A percentile compares a stretch with the other conserved stretches of the same genome.
phyloP scores from a whole-genome alignment of 2,888 invertebrate species.

The Epinotia bilunana region DNA sequence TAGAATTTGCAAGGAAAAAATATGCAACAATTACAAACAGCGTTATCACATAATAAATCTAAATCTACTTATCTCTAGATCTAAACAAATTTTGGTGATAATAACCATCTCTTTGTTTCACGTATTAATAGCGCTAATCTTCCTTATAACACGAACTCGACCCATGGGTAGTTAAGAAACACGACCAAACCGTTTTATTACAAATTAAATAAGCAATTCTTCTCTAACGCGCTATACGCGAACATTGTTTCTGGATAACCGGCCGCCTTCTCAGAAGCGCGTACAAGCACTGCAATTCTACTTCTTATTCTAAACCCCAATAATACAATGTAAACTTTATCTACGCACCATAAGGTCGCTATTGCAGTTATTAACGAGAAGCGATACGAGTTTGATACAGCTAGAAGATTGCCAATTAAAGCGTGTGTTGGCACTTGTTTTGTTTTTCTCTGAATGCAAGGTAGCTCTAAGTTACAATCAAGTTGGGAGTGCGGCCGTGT shows the following conservation, averaged over 20 bases:
- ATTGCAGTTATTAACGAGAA: constrained; percentile 39
- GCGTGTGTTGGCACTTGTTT: constrained; percentile 55
- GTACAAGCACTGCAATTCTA: constrained; percentile 54
- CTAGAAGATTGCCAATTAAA: constrained; percentile 66
- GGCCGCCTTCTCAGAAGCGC: constrained; percentile 61
- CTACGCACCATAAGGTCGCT: constrained; percentile 3
- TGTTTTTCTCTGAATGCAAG: constrained; percentile 64
- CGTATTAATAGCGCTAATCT: background rate
- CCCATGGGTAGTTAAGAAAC: background rate
- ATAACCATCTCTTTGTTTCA: too few species aligned
- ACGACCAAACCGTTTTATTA: constrained; percentile 16
- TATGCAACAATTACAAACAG: too few species aligned
- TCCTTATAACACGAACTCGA: background rate
- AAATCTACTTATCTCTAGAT: too few species aligned
- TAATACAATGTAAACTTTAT: constrained; percentile 14
- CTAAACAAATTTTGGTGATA: too few species aligned
- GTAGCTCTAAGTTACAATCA: constrained; percentile 54
- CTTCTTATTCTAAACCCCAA: constrained; percentile 9
- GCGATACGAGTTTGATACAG: constrained; percentile 30
- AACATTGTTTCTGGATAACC: constrained; percentile 40
- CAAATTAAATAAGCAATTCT: constrained; percentile 37
- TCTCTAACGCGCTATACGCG: constrained; percentile 28
- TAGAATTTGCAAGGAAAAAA: too few species aligned
- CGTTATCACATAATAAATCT: too few species aligned
- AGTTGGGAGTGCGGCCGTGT: constrained; percentile 33